These are phyloP conservation scores for Drosophila nikananu DNA, from an alignment of 1,140 invertebrate species.

Conservation along the genomic window DNA sequence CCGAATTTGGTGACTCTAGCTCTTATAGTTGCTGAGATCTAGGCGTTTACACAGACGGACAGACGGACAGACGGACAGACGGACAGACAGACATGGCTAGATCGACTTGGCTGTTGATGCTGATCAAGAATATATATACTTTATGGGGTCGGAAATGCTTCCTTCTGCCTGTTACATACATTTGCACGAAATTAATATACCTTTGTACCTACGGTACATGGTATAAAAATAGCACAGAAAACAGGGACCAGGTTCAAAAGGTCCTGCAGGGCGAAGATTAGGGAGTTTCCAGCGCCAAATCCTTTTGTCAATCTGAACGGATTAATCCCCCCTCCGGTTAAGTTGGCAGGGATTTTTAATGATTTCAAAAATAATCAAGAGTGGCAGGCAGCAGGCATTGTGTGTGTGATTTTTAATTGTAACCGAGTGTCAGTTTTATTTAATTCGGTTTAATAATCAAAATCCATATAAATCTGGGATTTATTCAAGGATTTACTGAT, in stretches of 20 bases:
- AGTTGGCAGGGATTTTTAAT: background rate
- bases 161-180: too few relatives aligned
- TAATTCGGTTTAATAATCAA: background rate
- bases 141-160: too few relatives aligned
- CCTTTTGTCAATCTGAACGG: background rate
- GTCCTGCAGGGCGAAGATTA: background rate
- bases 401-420: background rate
- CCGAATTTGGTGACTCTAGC: too few relatives aligned
- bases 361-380: background rate
- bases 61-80: too few relatives aligned
- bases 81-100: too few relatives aligned
- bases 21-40: too few relatives aligned
- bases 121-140: too few relatives aligned
- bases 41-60: too few relatives aligned
- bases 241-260: too few relatives aligned
- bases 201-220: too few relatives aligned
- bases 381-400: background rate
- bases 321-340: slow-evolving; percentile 17
- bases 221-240: slow-evolving; percentile 3
- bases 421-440: background rate
- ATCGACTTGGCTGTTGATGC: too few relatives aligned
- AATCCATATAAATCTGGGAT: background rate
- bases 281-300: background rate
- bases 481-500: background rate
- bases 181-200: too few relatives aligned